Evolutionary conservation across 1,140 invertebrate species (phyloP).

Genomic region (Piezodorus guildinii): DNA sequence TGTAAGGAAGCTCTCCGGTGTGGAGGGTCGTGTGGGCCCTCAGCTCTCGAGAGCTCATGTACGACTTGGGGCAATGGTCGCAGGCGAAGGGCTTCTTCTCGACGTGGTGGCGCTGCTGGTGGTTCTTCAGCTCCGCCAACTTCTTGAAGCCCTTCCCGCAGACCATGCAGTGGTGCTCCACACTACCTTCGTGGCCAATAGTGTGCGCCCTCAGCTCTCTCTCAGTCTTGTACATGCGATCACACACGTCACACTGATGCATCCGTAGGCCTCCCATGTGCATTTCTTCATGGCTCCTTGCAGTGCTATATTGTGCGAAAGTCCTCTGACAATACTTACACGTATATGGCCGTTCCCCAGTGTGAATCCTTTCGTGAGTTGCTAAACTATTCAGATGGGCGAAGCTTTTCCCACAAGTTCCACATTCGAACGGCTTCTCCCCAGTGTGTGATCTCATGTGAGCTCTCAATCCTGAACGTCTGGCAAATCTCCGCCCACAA

Average conservation of each 20-base stretch:
- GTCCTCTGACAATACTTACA: slow-evolving; percentile 16
- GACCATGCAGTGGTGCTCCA: slow-evolving; percentile 1
- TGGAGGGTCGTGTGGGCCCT: slow-evolving; percentile 2
- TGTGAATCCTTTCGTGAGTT: slow-evolving; percentile 16
- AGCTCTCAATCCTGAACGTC: neutral
- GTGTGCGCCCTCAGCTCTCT: slow-evolving; percentile 34
- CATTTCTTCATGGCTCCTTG: slow-evolving; percentile 39
- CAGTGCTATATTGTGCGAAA: slow-evolving; percentile 35
- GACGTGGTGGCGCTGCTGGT: neutral
- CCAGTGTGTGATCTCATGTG: slow-evolving; percentile 16
- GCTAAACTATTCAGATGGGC: slow-evolving; percentile 2
- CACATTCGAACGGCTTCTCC: slow-evolving; percentile 11
- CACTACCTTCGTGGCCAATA: slow-evolving; percentile 7
- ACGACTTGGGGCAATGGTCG: neutral
- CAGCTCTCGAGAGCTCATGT: neutral
- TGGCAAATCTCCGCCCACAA: slow-evolving; percentile 11
- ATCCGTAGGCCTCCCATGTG: slow-evolving; percentile 30
- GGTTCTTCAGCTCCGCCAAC: slow-evolving; percentile 1
- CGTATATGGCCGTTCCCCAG: slow-evolving; percentile 16
- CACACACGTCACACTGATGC: slow-evolving; percentile 30
- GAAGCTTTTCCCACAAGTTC: slow-evolving; percentile 1
- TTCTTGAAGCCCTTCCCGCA: slow-evolving; percentile 19
- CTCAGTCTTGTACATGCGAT: slow-evolving; percentile 23
- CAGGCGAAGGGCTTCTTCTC: slow-evolving; percentile 8
- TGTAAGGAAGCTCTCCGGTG: neutral